phyloP scores from a whole-genome alignment of 2,888 invertebrate species.

The Mantis religiosa region DNA sequence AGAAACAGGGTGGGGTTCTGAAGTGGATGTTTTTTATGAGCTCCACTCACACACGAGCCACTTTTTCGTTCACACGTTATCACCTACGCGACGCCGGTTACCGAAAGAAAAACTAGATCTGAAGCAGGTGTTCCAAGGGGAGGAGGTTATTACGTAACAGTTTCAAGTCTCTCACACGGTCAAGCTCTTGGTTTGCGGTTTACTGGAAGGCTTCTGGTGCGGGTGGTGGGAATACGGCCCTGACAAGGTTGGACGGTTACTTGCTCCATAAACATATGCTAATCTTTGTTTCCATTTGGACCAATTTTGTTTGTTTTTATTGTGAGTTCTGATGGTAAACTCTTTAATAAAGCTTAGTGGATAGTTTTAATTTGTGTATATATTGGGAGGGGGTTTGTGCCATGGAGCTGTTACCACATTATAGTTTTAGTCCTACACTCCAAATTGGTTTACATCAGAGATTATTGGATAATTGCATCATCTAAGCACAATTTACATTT shows the following conservation, averaged over 20 bases:
- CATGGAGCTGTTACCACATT: too few relatives aligned
- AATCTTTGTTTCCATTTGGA: not conserved
- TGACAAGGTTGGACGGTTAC: not conserved
- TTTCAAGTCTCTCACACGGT: not conserved
- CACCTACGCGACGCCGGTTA: not conserved
- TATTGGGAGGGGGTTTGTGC: too few relatives aligned
- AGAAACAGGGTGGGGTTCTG: not conserved
- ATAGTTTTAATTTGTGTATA: too few relatives aligned
- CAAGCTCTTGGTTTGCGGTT: not conserved
- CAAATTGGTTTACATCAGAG: too few relatives aligned
- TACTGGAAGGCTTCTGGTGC: not conserved
- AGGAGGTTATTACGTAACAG: not conserved
- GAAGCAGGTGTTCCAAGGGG: conserved; percentile 1
- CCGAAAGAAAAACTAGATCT: not conserved
- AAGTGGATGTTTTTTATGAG: not conserved
- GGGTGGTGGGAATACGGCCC: not conserved
- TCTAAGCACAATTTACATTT: too few relatives aligned
- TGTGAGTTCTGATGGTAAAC: too few relatives aligned
- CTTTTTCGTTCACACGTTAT: not conserved
- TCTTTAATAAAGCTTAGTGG: too few relatives aligned
- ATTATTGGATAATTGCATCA: too few relatives aligned
- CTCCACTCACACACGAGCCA: not conserved
- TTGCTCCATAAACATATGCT: not conserved
- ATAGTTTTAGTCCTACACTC: too few relatives aligned
- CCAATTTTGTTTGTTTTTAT: not conserved